Evolutionary conservation across 2,113 vertebrate genomes (phyloP).

Genomic region (Prionailurus viverrinus): DNA sequence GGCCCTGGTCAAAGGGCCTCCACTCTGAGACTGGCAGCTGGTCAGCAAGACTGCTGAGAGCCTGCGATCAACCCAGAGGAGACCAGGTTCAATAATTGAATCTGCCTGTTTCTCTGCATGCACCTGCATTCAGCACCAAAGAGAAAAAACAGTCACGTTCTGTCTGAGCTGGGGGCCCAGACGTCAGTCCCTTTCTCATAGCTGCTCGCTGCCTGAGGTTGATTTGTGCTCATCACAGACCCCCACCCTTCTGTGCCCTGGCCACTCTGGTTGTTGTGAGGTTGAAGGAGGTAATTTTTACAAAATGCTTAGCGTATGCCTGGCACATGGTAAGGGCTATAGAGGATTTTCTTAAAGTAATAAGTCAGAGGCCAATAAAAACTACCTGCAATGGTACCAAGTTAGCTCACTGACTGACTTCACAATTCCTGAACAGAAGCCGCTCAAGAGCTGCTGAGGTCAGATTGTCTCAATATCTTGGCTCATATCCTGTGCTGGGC

Average conservation of each 20-base stretch:
- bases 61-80: not conserved
- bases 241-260: not conserved
- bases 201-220: not conserved
- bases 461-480: not conserved
- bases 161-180: not conserved
- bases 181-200: not conserved
- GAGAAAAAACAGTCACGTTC: not conserved
- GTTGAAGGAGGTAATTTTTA: not conserved
- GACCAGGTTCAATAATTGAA: not conserved
- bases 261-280: not conserved
- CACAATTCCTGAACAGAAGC: not conserved
- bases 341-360: not conserved
- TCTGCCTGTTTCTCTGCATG: not conserved
- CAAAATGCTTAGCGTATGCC: not conserved
- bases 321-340: not conserved
- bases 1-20: not conserved
- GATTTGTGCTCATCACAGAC: not conserved
- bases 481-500: not conserved
- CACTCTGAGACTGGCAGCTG: not conserved
- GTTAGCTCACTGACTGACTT: not conserved
- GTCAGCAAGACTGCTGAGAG: not conserved
- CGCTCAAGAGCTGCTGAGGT: not conserved
- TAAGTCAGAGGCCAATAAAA: not conserved
- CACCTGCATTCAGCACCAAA: not conserved
- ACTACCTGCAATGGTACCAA: not conserved